Evolutionary conservation across 2,797 vertebrate species (phyloP), one percentile per base, ranked within the genome.

Genomic region (Brachymystax lenok): DNA sequence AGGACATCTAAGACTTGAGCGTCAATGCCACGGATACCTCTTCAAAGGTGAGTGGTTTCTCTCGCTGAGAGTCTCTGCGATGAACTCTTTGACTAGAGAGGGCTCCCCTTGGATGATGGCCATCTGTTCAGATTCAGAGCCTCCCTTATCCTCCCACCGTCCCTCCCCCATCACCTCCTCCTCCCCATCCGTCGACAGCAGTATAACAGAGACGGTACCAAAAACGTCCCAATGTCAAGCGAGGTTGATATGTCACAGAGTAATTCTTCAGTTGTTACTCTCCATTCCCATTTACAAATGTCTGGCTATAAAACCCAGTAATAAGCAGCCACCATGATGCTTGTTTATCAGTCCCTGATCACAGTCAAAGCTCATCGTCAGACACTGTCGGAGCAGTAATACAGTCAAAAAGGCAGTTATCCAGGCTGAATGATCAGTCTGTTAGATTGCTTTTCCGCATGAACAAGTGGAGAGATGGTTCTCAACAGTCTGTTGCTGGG

Each of bases 391-490:
- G 27, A 30, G 69, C 68, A 63, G 54, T 66, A 52, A 27, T 61
- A 69, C 14, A 74, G 77, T 63, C 69, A 63, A 24, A 63, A 71
- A 69, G 76, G 75, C 59, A 1, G 75, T 79, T 71, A 66, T n/a
- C 56, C 51, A 59, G 69, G 75, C 75, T 73, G 74, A 74, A 71
- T 54, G 56, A 59, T 7, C 56, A 35, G 19, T 30, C 40, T 50
- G 21, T 81, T 40, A 77, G 73, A 69, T 35, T 51, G 61, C 82
- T 71, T 13, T 27, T 54, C 70, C 79, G 87, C 17, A 35, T 89
- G 87, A 86, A 85, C 73, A 3, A 30, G n/a, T 28, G 27, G 66
- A 82, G 80, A 80, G 81, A 79, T 81, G 40, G 10, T 64, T 80
- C 21, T 83, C 8, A 17, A 40, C 76, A 69, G 77, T 81, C 82